Base-by-base conservation (phyloP, 2,113 vertebrate species). In the Pipra filicauda region DNA sequence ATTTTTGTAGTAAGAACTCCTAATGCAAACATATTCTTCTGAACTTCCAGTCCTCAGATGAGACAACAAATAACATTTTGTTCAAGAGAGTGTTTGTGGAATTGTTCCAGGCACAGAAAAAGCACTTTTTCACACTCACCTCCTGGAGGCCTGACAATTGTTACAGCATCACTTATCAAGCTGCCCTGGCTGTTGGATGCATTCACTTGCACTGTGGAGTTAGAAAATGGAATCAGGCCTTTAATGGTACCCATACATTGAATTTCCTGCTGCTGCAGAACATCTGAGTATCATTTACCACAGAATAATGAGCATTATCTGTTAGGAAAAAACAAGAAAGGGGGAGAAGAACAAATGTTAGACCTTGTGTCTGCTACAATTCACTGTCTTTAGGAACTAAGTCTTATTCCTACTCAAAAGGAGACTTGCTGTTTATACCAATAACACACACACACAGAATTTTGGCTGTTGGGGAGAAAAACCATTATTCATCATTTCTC, bases 131-230 rank as follows among this genome's bases (percentile, higher is more conserved):
- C 23, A 69, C 94, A 96, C 97, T 96, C 97, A 99, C 99, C 98
- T 96, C 98, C 98, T 64, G 99, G 98, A 72, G 98, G 98, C 86
- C 98, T 98, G 23, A 93, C 95, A 58, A 98, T 77, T 31, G 35
- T 96, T 85, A 96, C 10, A 27, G 95, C 93, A 41, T 97, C 95
- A 86, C 99, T 99, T 85, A 97, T 97, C 95, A 99, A 91, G 93
- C 98, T 98, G 76, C 98, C 98, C 90, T 97, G 98, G 92, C 97
- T 98, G 94, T 99, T 99, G 80, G 99, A 99, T 17, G 39, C 39
- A 39, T 39, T 39, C 39, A 39, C 39, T 39, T 39, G 39, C 39
- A 39, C 39, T 39, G 39, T 39, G 39, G 9, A 39, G 39, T 39
- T 11, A 39, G 39, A 39, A 39, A 39, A 39, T 39, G 39, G 39